Evolutionary conservation across 2,113 vertebrate genomes (phyloP).

Genomic region (Hippocampus abdominalis): DNA sequence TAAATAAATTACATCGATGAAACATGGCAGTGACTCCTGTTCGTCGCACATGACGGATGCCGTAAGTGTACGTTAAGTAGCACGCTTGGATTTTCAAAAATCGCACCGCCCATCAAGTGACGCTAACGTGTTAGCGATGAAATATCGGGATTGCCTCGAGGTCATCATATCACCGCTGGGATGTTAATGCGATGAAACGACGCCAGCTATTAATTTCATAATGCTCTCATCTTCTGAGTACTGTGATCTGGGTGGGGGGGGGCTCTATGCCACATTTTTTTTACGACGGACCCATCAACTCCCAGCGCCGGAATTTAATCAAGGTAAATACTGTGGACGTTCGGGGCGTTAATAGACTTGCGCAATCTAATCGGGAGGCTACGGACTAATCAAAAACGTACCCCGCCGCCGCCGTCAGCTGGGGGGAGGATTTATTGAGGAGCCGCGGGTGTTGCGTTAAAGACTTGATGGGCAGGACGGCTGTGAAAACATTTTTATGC

Average conservation of each 20-base stretch:
- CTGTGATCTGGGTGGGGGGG: background rate
- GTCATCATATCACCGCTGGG: background rate
- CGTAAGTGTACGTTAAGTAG: background rate
- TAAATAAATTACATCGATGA: background rate
- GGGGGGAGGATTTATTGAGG: slow-evolving; percentile 6
- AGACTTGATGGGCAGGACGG: background rate
- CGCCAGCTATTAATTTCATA: slow-evolving; percentile 24
- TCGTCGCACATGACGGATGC: background rate
- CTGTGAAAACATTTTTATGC: background rate
- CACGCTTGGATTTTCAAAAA: background rate
- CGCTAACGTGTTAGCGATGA: background rate
- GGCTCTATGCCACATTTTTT: background rate
- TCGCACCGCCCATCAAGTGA: background rate
- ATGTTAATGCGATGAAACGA: background rate
- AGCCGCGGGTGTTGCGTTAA: background rate
- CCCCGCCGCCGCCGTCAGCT: background rate
- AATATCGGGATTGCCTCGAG: background rate
- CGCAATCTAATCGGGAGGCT: background rate
- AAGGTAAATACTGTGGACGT: background rate
- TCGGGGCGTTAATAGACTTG: background rate
- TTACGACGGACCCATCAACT: background rate
- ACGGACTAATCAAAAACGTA: background rate
- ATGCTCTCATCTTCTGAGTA: slow-evolving; percentile 12
- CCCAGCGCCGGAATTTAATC: background rate
- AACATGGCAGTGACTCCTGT: background rate